phyloP scores from a whole-genome alignment of 92 coral and sea anemone species.

The Paragorgia papillata region DNA sequence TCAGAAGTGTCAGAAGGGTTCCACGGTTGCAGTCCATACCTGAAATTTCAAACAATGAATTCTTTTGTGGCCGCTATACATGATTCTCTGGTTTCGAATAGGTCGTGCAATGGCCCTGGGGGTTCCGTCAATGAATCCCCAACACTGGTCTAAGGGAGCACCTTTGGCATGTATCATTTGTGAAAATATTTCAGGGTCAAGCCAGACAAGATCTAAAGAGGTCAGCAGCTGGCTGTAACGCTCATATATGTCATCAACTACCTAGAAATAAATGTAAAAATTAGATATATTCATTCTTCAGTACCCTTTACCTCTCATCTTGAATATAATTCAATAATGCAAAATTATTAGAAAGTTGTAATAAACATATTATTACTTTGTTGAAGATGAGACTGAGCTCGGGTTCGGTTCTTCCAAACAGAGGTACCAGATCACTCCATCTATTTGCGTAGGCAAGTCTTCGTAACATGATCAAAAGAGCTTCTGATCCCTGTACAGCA shows the following conservation, averaged over 20 bases:
- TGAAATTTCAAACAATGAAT: constrained; percentile 68
- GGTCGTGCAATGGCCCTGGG: constrained; percentile 60
- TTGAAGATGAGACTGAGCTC: constrained; percentile 68
- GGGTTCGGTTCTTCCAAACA: constrained; percentile 60
- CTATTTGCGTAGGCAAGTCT: constrained; percentile 67
- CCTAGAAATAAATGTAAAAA: neutral
- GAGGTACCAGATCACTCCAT: constrained; percentile 62
- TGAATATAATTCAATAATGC: too few species aligned
- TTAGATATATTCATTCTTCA: too few species aligned
- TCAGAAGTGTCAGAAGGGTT: constrained; percentile 39
- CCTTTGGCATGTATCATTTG: constrained; percentile 57
- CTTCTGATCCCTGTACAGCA: constrained; percentile 59
- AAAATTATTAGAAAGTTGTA: too few species aligned
- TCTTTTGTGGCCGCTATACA: constrained; percentile 70
- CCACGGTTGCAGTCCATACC: constrained; percentile 40
- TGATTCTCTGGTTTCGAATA: constrained; percentile 53
- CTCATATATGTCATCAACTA: constrained; percentile 14
- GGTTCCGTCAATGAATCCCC: constrained; percentile 74
- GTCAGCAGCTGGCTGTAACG: constrained; percentile 56
- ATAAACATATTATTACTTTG: too few species aligned
- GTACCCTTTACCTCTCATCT: too few species aligned
- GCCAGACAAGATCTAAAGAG: constrained; percentile 57
- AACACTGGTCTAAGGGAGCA: constrained; percentile 60
- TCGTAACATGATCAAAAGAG: constrained; percentile 57
- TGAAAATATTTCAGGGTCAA: constrained; percentile 56